phyloP scores from a whole-genome alignment of 2,888 invertebrate genomes.

The Rotaria magnacalcarata region DNA sequence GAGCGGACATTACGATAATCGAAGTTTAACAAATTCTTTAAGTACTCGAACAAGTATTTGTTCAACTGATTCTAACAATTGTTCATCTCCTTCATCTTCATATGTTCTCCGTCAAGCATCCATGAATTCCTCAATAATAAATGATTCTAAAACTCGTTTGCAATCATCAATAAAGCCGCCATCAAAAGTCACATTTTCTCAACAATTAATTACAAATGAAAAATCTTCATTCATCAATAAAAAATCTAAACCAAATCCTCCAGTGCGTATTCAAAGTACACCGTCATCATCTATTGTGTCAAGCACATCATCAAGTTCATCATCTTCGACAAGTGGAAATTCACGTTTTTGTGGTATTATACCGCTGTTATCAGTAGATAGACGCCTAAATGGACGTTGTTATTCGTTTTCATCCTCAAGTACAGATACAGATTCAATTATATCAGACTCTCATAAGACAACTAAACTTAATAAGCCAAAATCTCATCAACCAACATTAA shows the following conservation, averaged over 20 bases:
- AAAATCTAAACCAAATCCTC: neutral
- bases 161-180: neutral
- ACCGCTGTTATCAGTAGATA: neutral
- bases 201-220: conserved; percentile 12
- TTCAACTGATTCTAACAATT: conserved; percentile 15
- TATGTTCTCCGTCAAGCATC: conserved; percentile 10
- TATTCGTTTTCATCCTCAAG: conserved; percentile 12
- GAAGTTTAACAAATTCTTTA: neutral
- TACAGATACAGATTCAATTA: conserved; percentile 15
- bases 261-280: conserved; percentile 8
- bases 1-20: neutral
- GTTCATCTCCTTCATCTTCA: neutral
- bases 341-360: neutral
- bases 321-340: neutral
- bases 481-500: neutral
- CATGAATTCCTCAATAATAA: neutral
- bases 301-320: conserved; percentile 19
- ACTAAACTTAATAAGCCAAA: neutral
- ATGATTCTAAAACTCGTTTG: neutral
- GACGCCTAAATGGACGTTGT: neutral
- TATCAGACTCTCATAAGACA: neutral
- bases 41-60: conserved; percentile 32
- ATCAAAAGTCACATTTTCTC: conserved; percentile 34
- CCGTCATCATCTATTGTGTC: conserved; percentile 14
- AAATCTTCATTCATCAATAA: neutral